Conservation (phyloP, 1,140 invertebrate genomes). For the Drosophila tristis region DNA sequence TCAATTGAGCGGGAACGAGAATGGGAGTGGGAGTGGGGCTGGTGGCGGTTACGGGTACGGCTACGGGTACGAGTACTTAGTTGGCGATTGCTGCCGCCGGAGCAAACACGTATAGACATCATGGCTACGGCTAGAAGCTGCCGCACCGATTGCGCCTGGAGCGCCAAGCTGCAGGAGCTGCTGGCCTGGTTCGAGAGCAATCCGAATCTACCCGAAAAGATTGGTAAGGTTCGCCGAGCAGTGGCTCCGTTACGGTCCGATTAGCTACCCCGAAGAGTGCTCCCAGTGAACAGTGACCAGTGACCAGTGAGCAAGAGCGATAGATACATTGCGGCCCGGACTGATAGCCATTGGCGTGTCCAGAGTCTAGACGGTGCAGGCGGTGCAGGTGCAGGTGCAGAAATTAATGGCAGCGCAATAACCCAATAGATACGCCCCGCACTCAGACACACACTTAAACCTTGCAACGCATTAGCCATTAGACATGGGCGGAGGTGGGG, state of each 20-base stretch:
- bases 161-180: slow-evolving; percentile 53
- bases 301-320: neutral
- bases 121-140: too few relatives aligned
- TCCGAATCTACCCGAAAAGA: slow-evolving; percentile 68
- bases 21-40: neutral
- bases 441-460: slow-evolving; percentile 13
- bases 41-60: neutral
- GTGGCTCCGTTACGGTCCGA: neutral
- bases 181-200: slow-evolving; percentile 68
- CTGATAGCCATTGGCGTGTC: slow-evolving; percentile 36
- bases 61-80: too few relatives aligned
- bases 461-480: slow-evolving; percentile 7
- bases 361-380: too few relatives aligned
- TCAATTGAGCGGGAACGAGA: slow-evolving; percentile 31
- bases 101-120: too few relatives aligned
- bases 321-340: slow-evolving; percentile 10
- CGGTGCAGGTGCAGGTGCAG: too few relatives aligned
- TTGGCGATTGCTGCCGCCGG: too few relatives aligned
- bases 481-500: too few relatives aligned
- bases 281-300: neutral
- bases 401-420: slow-evolving; percentile 29
- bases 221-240: slow-evolving; percentile 51
- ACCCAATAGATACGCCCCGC: slow-evolving; percentile 12
- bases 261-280: neutral
- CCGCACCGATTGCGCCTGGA: slow-evolving; percentile 12